Evolutionary conservation across 2,113 vertebrate genomes (phyloP).

Genomic region (Vombatus ursinus): DNA sequence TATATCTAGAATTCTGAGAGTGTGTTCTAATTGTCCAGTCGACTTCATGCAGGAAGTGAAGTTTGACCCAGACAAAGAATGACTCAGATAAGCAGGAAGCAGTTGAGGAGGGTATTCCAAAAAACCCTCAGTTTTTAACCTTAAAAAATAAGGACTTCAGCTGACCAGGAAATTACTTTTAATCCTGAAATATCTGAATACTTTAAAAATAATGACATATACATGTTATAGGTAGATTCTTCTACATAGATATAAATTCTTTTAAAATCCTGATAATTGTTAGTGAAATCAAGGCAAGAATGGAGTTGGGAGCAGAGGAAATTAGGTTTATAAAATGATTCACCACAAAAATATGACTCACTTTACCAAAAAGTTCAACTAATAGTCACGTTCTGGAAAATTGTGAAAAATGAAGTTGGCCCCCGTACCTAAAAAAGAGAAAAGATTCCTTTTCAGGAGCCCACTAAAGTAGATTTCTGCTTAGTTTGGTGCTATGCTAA

Average conservation of each 20-base stretch:
- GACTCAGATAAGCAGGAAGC: not conserved
- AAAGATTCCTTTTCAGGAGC: not conserved
- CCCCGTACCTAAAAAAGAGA: not conserved
- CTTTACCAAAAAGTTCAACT: not conserved
- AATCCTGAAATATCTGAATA: not conserved
- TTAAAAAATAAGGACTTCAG: not conserved
- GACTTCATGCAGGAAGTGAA: not conserved
- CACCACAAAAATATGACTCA: not conserved
- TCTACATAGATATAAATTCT: not conserved
- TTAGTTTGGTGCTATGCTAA: slow-evolving; percentile 46
- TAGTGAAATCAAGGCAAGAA: not conserved
- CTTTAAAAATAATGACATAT: not conserved
- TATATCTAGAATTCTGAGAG: not conserved
- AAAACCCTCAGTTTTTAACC: not conserved
- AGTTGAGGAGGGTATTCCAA: not conserved
- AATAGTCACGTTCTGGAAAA: slow-evolving; percentile 9
- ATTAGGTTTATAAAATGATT: not conserved
- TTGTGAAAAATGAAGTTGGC: slow-evolving; percentile 32
- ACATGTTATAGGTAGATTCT: not conserved
- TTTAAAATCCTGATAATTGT: not conserved
- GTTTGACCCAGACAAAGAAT: not conserved
- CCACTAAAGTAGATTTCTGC: slow-evolving; percentile 47
- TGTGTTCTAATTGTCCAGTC: not conserved
- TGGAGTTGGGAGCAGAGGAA: not conserved
- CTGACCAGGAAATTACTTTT: not conserved